These are phyloP conservation scores for Drosophila kambysellisi DNA, from an alignment of 2,888 invertebrate species.

Conservation along the genomic window DNA sequence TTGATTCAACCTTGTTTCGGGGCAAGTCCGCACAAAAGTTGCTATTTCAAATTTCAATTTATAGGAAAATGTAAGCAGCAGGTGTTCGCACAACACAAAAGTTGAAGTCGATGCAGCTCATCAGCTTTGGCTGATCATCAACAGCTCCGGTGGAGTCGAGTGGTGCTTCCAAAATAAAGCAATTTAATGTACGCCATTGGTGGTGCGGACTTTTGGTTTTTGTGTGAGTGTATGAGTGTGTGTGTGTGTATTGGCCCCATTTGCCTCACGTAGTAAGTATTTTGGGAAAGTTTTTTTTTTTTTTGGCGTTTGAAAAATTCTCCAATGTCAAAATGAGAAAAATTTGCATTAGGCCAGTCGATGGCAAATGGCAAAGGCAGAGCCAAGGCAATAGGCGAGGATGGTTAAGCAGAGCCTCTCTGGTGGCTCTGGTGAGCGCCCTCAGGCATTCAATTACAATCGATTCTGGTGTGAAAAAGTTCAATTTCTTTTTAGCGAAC, in stretches of 20 bases:
- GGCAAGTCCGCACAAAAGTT: slow-evolving; percentile 54
- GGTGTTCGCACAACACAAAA: slow-evolving; percentile 60
- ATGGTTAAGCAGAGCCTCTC: slow-evolving; percentile 50
- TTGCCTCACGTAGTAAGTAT: slow-evolving; percentile 50
- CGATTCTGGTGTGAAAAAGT: slow-evolving; percentile 84
- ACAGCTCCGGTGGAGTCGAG: slow-evolving; percentile 33
- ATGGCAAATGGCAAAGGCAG: slow-evolving; percentile 26
- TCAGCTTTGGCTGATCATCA: slow-evolving; percentile 64
- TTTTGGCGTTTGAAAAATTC: slow-evolving; percentile 63
- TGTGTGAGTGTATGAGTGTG: slow-evolving; percentile 8
- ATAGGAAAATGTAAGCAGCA: slow-evolving; percentile 76
- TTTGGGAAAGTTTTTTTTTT: slow-evolving; percentile 60
- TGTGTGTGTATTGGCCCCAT: slow-evolving; percentile 61
- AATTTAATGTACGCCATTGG: slow-evolving; percentile 83
- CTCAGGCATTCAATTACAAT: slow-evolving; percentile 83
- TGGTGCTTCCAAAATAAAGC: slow-evolving; percentile 70
- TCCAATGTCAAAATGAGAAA: slow-evolving; percentile 66
- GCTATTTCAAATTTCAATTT: slow-evolving; percentile 73
- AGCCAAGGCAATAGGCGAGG: slow-evolving; percentile 34
- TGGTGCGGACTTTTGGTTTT: slow-evolving; percentile 54
- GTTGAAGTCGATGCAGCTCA: slow-evolving; percentile 51
- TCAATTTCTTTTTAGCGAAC: slow-evolving; percentile 78
- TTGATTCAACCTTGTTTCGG: slow-evolving; percentile 47
- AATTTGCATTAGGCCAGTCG: slow-evolving; percentile 60
- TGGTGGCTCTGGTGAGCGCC: slow-evolving; percentile 55